Conservation (phyloP, 2,888 invertebrate genomes). For the Spodoptera picta region DNA sequence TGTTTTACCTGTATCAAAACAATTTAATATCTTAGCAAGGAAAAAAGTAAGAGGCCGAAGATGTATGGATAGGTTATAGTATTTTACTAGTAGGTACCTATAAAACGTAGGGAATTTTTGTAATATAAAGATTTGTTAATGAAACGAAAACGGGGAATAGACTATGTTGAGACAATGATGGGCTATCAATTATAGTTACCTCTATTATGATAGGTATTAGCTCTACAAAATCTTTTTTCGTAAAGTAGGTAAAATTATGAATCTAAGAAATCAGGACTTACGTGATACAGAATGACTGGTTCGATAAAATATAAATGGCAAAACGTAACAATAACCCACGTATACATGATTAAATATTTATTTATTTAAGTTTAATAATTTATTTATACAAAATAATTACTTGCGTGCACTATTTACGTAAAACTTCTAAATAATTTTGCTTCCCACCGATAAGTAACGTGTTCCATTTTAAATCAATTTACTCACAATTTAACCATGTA, state of each 20-base stretch:
- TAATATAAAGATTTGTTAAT: too few species aligned
- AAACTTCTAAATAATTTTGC: constrained; percentile 1
- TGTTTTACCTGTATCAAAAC: constrained; percentile 24
- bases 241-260: too few species aligned
- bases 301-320: constrained; percentile 20
- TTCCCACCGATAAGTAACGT: not conserved
- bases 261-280: constrained; percentile 16
- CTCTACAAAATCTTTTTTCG: too few species aligned
- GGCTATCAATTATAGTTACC: too few species aligned
- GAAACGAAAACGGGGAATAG: too few species aligned
- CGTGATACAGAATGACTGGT: constrained; percentile 13
- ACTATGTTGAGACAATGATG: too few species aligned
- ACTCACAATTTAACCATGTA: constrained; percentile 30
- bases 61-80: too few species aligned
- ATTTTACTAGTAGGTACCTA: too few species aligned
- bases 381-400: constrained; percentile 3
- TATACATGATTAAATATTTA: not conserved
- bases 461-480: constrained; percentile 12
- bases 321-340: constrained; percentile 2
- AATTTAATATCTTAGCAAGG: not conserved
- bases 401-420: constrained; percentile 4
- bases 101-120: too few species aligned
- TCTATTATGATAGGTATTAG: too few species aligned
- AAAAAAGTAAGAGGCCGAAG: too few species aligned
- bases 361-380: too few species aligned